These are phyloP conservation scores for Invenusta paracnida DNA, from an alignment of 2,888 invertebrate species.

Conservation along the genomic window DNA sequence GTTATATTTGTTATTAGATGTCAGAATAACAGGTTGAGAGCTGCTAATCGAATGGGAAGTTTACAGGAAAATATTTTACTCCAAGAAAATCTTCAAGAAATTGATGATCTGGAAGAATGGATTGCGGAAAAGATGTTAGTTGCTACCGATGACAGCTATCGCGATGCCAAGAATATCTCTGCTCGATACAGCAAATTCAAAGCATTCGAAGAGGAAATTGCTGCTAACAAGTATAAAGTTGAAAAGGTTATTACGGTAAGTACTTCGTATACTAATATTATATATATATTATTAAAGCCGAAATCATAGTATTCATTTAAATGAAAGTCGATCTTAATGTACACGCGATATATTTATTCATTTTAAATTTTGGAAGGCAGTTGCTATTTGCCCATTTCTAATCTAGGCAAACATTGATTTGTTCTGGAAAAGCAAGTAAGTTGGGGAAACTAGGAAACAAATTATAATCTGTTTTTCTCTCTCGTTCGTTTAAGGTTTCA, in stretches of 20 bases:
- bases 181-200: conserved; percentile 99
- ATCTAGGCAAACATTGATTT: no score
- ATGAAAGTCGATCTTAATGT: no score
- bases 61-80: conserved; percentile 86
- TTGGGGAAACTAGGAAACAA: no score
- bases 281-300: no score
- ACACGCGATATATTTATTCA: no score
- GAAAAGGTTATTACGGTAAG: conserved; percentile 48
- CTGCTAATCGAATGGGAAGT: conserved; percentile 82
- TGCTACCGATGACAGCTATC: conserved; percentile 94
- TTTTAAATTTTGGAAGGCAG: no score
- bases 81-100: conserved; percentile 78
- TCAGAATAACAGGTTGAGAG: conserved; percentile 81
- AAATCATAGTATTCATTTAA: no score
- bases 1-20: conserved; percentile 62
- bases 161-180: conserved; percentile 94
- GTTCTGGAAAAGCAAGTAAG: no score
- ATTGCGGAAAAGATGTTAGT: conserved; percentile 96
- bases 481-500: no score
- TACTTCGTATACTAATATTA: no score
- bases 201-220: conserved; percentile 97
- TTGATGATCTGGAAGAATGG: conserved; percentile 78
- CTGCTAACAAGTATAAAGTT: conserved; percentile 72
- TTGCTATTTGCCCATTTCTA: no score
- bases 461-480: no score